phyloP scores from a whole-genome alignment of 2,113 vertebrate genomes.

The Genyomyrus donnyi region DNA sequence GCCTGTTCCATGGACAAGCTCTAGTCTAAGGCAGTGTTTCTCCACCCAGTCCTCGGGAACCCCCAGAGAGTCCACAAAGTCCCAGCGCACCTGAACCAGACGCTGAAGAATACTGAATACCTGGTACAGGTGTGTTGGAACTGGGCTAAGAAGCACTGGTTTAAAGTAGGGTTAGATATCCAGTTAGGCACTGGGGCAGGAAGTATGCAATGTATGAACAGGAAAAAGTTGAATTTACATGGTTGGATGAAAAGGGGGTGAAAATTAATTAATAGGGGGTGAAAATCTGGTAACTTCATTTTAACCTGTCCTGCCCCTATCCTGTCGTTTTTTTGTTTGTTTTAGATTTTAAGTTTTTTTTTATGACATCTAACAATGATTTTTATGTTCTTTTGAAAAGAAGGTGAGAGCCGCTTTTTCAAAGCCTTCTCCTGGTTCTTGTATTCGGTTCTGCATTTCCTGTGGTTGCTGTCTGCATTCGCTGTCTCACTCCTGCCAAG shows the following conservation, averaged over 20 bases:
- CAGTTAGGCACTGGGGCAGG: not conserved
- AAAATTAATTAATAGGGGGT: not conserved
- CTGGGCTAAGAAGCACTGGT: not conserved
- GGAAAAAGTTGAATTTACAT: not conserved
- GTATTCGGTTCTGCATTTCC: not conserved
- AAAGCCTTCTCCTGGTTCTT: not conserved
- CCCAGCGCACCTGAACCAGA: not conserved
- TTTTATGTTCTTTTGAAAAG: not conserved
- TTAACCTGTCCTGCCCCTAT: not conserved
- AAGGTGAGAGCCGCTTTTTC: not conserved
- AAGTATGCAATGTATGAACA: not conserved
- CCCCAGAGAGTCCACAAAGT: not conserved
- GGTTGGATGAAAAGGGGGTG: not conserved
- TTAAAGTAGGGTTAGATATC: not conserved
- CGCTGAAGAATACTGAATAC: not conserved
- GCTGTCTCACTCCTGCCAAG: not conserved
- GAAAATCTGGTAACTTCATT: not conserved
- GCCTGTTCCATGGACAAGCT: not conserved
- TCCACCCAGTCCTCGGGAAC: not conserved
- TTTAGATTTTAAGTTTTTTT: not conserved
- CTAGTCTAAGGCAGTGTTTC: not conserved
- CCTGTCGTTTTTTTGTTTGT: not conserved
- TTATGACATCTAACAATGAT: not conserved
- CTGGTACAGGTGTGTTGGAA: not conserved
- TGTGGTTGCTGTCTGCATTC: not conserved